Evolutionary conservation across 2,797 vertebrate species (phyloP), one percentile per base, ranked within the genome.

Genomic region (Anguilla pacifica): DNA sequence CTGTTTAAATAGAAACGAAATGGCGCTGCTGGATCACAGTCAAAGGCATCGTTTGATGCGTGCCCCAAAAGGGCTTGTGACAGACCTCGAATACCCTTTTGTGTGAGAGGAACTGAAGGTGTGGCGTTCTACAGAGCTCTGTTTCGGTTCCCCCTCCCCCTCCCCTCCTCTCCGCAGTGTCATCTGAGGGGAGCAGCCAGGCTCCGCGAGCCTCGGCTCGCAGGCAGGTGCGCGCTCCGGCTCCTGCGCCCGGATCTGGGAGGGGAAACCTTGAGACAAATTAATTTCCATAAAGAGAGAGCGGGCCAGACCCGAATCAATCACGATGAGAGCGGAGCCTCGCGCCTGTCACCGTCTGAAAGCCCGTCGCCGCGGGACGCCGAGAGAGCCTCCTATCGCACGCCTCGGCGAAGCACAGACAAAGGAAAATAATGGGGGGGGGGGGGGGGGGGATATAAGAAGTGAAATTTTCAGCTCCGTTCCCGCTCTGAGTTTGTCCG

Each of bases 241-340:
- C 83, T 35, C 51, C 15, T 19, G 83, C 28, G 53, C 83, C 83
- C 3, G 53, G 49, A 53, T 72, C 86, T 81, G 87, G 84, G 4
- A 9, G 49, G 81, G 70, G 35, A 35, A 89, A 88, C 86, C 83
- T 28, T 53, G 86, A 89, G 89, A 88, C 85, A 83, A 90, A 91
- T 89, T 90, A 87, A 90, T 89, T 89, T 91, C 87, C 87, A 85
- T 88, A 70, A 90, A 88, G 87, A 84, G 86, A 90, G 90, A 91
- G 90, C 88, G 72, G 87, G 85, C 87, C 91, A 51, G 87, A 88
- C 87, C 77, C 84, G 89, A 91, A 91, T 91, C 91, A 91, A 91
- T 91, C 91, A 89, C 85, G 89, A 89, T 89, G 89, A 90, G 89
- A 87, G 89, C 46, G 64, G 89, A 85, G 88, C 53, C 86, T 55